These are phyloP conservation scores for Dysmachus trigonus DNA, from an alignment of 2,888 invertebrate genomes.

Conservation along the genomic window DNA sequence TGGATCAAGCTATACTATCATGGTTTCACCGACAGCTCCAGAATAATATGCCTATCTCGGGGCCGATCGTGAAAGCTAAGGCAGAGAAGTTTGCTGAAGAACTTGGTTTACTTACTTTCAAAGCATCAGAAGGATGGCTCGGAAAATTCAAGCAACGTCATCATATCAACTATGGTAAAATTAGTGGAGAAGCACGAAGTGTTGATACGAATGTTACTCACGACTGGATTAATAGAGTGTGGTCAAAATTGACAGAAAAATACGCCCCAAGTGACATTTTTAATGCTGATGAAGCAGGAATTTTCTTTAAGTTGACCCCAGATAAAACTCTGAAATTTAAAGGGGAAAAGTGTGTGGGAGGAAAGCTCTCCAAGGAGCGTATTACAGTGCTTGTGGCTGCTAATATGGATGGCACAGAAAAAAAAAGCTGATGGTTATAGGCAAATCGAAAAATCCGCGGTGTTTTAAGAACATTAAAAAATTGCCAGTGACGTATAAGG, in stretches of 20 bases:
- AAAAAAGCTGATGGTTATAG: neutral
- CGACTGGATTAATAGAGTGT: neutral
- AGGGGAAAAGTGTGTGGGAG: neutral
- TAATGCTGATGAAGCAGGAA: neutral
- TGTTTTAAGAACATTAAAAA: neutral
- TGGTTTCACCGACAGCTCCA: neutral
- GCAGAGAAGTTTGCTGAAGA: neutral
- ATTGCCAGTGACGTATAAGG: neutral
- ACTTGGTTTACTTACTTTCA: neutral
- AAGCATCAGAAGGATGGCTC: neutral
- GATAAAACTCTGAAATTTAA: neutral
- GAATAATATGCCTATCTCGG: slow-evolving; percentile 4
- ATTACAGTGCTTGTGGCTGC: neutral
- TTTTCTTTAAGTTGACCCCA: neutral
- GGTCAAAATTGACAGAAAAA: neutral
- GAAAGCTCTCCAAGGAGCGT: neutral
- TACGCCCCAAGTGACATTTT: neutral
- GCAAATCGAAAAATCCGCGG: neutral
- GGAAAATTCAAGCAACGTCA: neutral
- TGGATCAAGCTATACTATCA: neutral
- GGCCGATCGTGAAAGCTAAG: neutral
- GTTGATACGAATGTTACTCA: neutral
- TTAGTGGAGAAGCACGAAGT: neutral
- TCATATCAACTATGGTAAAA: neutral
- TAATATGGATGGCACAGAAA: slow-evolving; percentile 8